Base-by-base conservation (phyloP, 2,113 vertebrate species). In the Panthera uncia region DNA sequence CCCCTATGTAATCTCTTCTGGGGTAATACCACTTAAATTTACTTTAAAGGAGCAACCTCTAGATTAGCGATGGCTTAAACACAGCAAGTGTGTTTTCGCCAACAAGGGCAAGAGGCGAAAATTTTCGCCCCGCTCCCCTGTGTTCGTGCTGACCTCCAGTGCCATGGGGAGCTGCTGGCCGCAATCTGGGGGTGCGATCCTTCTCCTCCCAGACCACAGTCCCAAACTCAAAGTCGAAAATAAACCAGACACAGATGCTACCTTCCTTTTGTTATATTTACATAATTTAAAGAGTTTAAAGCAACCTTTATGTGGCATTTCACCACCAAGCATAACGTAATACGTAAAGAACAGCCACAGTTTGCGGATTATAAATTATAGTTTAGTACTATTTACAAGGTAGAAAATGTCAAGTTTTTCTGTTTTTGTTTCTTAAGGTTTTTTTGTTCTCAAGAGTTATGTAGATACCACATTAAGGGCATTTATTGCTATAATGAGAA, bases 291-390 rank as follows among this genome's bases (percentile, higher is more conserved):
- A n/a, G n/a, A 61, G 69, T 41, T 16, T 41, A 74, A 50, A 86
- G 45, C 8, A 38, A 96, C 48, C 61, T 66, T 50, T n/a, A 45
- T 84, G 14, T 80, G 69, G 82, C 61, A 69, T 81, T 74, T 81
- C 81, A 89, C 57, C 50, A 66, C 57, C 36, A 91, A 65, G 23
- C 85, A 65, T 10, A 91, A 95, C 7, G 19, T 50, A 92, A 63
- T 63, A 61, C 18, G 6, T 61, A 73, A 95, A 73, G 57, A 52
- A 68, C 4, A 15, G 66, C 68, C 19, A 5, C 3, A 95, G 61
- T 1, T 41, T 79, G 93, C 0, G 9, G 12, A 52, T 45, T 76
- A 82, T 52, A 45, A 84, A 5, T 73, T 52, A 88, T 1, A 31
- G 48, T 91, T 93, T 3, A 21, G 38, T 74, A 74, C 33, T 15